Evolutionary conservation across 2,797 vertebrate genomes (phyloP), one percentile per base, ranked within the genome.

Genomic region (Steatocranus sp.): DNA sequence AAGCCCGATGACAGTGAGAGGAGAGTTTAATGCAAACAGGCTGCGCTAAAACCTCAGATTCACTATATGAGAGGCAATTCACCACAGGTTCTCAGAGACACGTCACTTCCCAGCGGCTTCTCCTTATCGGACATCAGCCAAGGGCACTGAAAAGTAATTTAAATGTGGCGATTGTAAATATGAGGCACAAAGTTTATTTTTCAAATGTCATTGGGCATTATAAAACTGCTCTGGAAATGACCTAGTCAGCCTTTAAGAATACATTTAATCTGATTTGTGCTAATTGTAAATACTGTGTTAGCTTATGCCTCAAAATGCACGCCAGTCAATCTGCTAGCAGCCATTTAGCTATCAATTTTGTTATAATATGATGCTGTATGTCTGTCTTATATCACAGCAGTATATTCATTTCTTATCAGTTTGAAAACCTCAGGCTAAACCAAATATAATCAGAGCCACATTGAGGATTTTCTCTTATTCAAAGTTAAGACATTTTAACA

Each of bases 401-500:
- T 50, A 78, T 66, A 78, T 27, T 70, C 30, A 48, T 73, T 78
- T 54, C 43, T 34, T 73, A 23, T 76, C 43, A 41, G n/a, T n/a
- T 30, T 27, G 61, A 50, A 66, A 82, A n/a, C 51, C 20, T 11
- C 43, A 7, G 6, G 30, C 17, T 81, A 54, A 77, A 73, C 14
- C 46, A 23, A 30, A 56, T 38, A 53, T 86, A 73, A 87, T 86
- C 23, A 83, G 68, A 90, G 82, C 80, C 79, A 86, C 18, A n/a
- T 79, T 54, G 27, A 41, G 27, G 76, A 70, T 58, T 50, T 2
- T 58, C 58, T 84, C 84, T 53, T 79, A 81, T 78, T 18, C 17
- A 46, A 11, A n/a, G 48, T 76, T 53, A 23, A 70, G 54, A 78
- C 49, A 3, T 18, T 78, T 61, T 83, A 89, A 87, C 80, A 82